Base-by-base conservation (phyloP, 1,140 invertebrate genomes). In the Adelges cooleyi region DNA sequence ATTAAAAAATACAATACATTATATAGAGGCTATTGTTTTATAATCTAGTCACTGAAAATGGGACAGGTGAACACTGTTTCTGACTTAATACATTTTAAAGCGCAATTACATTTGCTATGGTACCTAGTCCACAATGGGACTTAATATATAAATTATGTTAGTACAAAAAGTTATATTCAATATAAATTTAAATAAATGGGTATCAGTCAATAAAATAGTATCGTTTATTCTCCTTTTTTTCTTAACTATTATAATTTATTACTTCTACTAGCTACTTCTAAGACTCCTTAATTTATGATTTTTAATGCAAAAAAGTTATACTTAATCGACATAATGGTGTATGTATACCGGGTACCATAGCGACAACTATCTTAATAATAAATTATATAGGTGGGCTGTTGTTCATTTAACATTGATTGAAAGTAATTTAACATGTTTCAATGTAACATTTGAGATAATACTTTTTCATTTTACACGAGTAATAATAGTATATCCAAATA, bases 101-200 rank as follows among this genome's bases (percentile, higher is more conserved):
- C 53, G 22, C 22, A 56, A 56, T 56, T 44, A 59, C 23, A 59
- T 46, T 46, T 13, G 54, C 54, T 59, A 59, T 59, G 54, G 54
- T 59, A 59, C 54, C 38, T 62, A 62, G 46, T 29, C 33, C 18
- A 59, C 33, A 6, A 62, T 48, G 56, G 25, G 6, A 42, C 54
- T 23, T 56, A 56, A 56, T 42, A 56, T 42, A 42, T 22, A 56
- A 56, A 25, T 38, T 13, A 38, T 56, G 40, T 56, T 25, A 56
- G 33, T 56, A 56, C 40, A 56, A 42, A 59, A 22, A n/a, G n/a
- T n/a, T n/a, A n/a, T n/a, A n/a, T n/a, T n/a, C n/a, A n/a, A n/a
- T n/a, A n/a, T n/a, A n/a, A n/a, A n/a, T n/a, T n/a, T n/a, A n/a
- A n/a, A n/a, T n/a, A n/a, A n/a, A n/a, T n/a, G n/a, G n/a, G n/a